Conservation (phyloP, 1,140 invertebrate species). For the Drosophila ficusphila region DNA sequence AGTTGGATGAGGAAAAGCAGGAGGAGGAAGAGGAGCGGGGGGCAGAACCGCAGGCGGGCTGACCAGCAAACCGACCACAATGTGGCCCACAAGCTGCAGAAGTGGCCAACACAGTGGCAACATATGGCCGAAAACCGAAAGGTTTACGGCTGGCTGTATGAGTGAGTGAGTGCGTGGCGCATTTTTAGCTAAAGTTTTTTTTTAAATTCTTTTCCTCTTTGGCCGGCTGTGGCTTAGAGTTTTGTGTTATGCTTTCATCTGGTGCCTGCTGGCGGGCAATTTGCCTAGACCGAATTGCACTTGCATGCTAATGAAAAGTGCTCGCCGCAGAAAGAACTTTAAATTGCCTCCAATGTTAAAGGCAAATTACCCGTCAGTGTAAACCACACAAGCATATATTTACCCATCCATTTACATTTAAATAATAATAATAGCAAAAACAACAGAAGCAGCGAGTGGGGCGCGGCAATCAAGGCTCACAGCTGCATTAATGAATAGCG, state of each 20-base stretch:
- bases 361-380: slow-evolving; percentile 36
- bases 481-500: slow-evolving; percentile 49
- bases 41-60: slow-evolving; percentile 24
- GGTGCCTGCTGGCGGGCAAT: slow-evolving; percentile 30
- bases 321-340: slow-evolving; percentile 17
- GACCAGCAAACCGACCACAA: slow-evolving; percentile 56
- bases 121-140: slow-evolving; percentile 49
- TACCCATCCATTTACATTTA: slow-evolving; percentile 33
- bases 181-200: slow-evolving; percentile 24
- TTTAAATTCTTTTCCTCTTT: slow-evolving; percentile 20
- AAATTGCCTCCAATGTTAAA: slow-evolving; percentile 41
- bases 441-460: slow-evolving; percentile 9
- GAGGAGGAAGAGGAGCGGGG: too few relatives aligned
- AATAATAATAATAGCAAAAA: slow-evolving; percentile 52
- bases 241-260: slow-evolving; percentile 44
- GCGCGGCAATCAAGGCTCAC: slow-evolving; percentile 31
- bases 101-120: slow-evolving; percentile 32
- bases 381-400: slow-evolving; percentile 3
- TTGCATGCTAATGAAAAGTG: slow-evolving; percentile 51
- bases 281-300: slow-evolving; percentile 47
- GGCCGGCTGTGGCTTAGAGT: slow-evolving; percentile 34
- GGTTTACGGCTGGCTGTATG: slow-evolving; percentile 9
- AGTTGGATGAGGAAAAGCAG: background rate
- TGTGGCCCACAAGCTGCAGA: slow-evolving; percentile 31
- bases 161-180: slow-evolving; percentile 25